A percentile compares a stretch with the other conserved stretches of the same genome.
Conservation (phyloP, 2,113 vertebrate species). For the Benitochromis conjunctus region DNA sequence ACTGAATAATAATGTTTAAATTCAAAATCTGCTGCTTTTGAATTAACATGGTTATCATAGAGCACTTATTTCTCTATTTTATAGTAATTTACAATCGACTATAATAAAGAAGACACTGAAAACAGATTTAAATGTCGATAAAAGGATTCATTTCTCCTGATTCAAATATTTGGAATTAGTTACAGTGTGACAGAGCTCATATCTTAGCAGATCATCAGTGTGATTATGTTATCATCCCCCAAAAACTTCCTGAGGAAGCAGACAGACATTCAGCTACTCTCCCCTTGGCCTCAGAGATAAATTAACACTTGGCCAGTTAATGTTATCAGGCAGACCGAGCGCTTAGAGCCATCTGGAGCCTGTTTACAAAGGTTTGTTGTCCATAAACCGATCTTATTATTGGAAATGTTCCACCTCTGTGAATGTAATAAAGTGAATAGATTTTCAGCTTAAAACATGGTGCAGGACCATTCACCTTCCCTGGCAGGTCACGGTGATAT, state of each 20-base stretch:
- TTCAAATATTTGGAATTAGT: rapidly evolving
- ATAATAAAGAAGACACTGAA: not conserved
- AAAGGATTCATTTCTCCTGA: rapidly evolving
- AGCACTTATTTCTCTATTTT: not conserved
- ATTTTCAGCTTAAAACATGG: not conserved
- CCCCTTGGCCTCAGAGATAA: not conserved
- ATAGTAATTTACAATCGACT: not conserved
- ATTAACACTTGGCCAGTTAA: not conserved
- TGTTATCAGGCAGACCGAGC: not conserved
- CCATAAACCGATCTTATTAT: not conserved
- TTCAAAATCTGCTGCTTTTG: not conserved
- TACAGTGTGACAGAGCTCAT: not conserved
- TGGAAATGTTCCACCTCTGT: not conserved
- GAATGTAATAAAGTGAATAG: not conserved
- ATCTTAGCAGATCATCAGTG: not conserved
- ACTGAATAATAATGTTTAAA: not conserved
- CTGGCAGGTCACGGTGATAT: slow-evolving; percentile 86
- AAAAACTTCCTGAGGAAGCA: not conserved
- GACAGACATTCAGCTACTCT: not conserved
- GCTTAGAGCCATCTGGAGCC: not conserved
- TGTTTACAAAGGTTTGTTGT: not conserved
- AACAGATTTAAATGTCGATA: not conserved
- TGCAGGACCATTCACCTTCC: slow-evolving; percentile 77
- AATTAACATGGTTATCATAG: not conserved
- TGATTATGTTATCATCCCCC: not conserved